Conservation (phyloP, 2,113 vertebrate species). For the Tupaia tana region DNA sequence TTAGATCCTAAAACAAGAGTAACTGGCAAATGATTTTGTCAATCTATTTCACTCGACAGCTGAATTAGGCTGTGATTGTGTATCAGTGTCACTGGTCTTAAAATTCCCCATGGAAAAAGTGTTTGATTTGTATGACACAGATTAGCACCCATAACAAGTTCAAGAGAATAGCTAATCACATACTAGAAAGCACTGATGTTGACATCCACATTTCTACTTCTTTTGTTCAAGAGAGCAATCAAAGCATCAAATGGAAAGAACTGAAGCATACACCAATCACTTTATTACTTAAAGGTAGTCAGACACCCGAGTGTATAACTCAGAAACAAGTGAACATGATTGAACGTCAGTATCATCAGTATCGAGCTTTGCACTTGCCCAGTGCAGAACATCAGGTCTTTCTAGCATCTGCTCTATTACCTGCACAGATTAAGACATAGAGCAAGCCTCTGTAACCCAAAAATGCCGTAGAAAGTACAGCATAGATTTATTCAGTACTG, state of each 20-base stretch:
- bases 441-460: background rate
- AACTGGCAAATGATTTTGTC: background rate
- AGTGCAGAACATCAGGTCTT: background rate
- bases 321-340: background rate
- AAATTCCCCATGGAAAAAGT: background rate
- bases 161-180: background rate
- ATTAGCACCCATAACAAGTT: background rate
- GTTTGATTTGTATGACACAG: background rate
- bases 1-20: background rate
- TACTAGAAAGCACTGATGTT: slow-evolving; percentile 7
- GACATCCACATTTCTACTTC: background rate
- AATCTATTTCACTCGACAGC: background rate
- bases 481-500: background rate
- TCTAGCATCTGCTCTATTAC: background rate
- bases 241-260: background rate
- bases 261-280: background rate
- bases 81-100: background rate
- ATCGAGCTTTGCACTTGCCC: background rate
- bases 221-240: background rate
- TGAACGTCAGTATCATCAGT: background rate
- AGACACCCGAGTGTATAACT: background rate
- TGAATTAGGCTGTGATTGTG: background rate
- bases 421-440: background rate
- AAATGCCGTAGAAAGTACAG: background rate
- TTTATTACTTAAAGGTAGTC: background rate